Percentiles rank a stretch among this genome's conserved stretches.
These are phyloP conservation scores for Rhinolophus ferrumequinum DNA, from an alignment of 2,113 vertebrate genomes.

Conservation along the genomic window DNA sequence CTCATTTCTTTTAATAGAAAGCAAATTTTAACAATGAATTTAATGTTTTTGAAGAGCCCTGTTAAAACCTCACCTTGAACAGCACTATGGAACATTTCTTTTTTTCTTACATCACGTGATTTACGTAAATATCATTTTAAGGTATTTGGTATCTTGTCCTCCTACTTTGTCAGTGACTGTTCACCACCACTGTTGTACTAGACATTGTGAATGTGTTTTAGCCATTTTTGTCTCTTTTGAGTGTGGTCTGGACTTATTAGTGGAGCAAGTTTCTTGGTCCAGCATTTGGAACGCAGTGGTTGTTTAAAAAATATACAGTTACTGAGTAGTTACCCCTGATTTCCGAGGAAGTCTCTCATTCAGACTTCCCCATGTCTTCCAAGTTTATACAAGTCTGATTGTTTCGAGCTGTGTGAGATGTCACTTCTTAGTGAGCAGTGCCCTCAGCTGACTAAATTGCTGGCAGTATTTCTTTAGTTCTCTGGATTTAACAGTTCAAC, in stretches of 20 bases:
- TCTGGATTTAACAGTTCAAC: not conserved
- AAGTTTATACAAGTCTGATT: not conserved
- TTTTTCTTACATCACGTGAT: not conserved
- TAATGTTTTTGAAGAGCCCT: not conserved
- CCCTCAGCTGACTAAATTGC: not conserved
- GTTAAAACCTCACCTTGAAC: not conserved
- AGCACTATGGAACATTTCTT: not conserved
- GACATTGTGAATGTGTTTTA: not conserved
- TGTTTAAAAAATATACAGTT: not conserved
- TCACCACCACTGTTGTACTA: not conserved
- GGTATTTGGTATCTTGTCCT: not conserved
- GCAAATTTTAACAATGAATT: conserved; percentile 7
- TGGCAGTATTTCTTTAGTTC: not conserved
- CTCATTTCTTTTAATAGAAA: conserved; percentile 45
- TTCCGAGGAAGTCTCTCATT: not conserved
- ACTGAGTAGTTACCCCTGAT: not conserved
- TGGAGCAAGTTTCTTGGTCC: not conserved
- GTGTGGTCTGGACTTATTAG: not conserved
- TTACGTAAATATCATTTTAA: not conserved
- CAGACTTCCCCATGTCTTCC: not conserved
- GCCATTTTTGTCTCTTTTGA: not conserved
- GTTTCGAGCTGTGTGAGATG: not conserved
- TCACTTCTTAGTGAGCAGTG: not conserved
- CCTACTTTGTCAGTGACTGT: not conserved
- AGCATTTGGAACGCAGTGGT: not conserved